Percentiles rank a stretch among this genome's conserved stretches.
These are phyloP conservation scores for Mus musculus DNA, from an alignment of 2,113 vertebrate species.

Conservation along the genomic window GRCm39 chr1:71449001-71449500, in stretches of 20 bases:
- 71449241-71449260: background rate
- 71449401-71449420: background rate
- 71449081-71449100: background rate
- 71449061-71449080: background rate
- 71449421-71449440: background rate
- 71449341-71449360: background rate
- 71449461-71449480: slow-evolving; percentile 33
- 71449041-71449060: no score
- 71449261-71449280: background rate
- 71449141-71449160: slow-evolving; percentile 29
- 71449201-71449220: background rate
- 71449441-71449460: background rate
- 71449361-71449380: background rate
- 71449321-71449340: slow-evolving; percentile 44
- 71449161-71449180: background rate
- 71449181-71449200: slow-evolving; percentile 29
- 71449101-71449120: background rate
- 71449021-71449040: background rate
- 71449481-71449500: slow-evolving; percentile 54
- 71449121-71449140: no score
- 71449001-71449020: background rate
- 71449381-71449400: background rate
- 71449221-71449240: slow-evolving; percentile 6
- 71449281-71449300: slow-evolving; percentile 47
- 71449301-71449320: slow-evolving; percentile 44